These are phyloP conservation scores for Nyctibius grandis DNA, from an alignment of 2,797 vertebrate genomes.

Conservation along the genomic window DNA sequence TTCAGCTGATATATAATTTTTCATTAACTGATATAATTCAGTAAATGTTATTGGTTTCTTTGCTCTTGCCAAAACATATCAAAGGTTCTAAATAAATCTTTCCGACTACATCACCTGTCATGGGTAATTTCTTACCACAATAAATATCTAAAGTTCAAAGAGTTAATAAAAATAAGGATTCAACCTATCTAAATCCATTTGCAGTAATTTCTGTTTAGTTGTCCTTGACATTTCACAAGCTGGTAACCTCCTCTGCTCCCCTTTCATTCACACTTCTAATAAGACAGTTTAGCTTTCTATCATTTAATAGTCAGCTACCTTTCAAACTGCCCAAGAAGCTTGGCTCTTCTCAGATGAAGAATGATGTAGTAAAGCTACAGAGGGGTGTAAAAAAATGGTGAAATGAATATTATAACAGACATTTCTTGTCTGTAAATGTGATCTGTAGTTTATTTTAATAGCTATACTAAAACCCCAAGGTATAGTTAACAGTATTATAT, in stretches of 20 bases:
- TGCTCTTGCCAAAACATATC: not conserved
- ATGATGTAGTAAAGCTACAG: not conserved
- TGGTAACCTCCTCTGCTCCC: constrained; percentile 36
- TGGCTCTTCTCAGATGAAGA: constrained; percentile 36
- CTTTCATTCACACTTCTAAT: constrained; percentile 49
- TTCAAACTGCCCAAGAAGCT: constrained; percentile 4
- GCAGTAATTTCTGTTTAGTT: constrained; percentile 58
- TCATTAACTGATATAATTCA: not conserved
- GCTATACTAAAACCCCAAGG: constrained; percentile 65
- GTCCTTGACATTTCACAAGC: constrained; percentile 55
- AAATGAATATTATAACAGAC: constrained; percentile 64
- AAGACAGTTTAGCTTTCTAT: constrained; percentile 51
- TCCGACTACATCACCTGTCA: not conserved
- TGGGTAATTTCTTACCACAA: constrained; percentile 22
- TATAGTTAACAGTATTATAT: constrained; percentile 69
- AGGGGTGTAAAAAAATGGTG: constrained; percentile 1
- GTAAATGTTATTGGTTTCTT: not conserved
- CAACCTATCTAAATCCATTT: constrained; percentile 59
- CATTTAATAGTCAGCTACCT: constrained; percentile 34
- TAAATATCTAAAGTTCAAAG: constrained; percentile 45
- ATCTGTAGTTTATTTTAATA: constrained; percentile 72
- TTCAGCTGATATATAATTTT: not conserved
- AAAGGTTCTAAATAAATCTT: constrained; percentile 20
- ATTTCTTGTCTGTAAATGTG: constrained; percentile 66
- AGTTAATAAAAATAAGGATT: constrained; percentile 52